phyloP scores from a whole-genome alignment of 1,140 invertebrate species.

The Metaphire vulgaris region DNA sequence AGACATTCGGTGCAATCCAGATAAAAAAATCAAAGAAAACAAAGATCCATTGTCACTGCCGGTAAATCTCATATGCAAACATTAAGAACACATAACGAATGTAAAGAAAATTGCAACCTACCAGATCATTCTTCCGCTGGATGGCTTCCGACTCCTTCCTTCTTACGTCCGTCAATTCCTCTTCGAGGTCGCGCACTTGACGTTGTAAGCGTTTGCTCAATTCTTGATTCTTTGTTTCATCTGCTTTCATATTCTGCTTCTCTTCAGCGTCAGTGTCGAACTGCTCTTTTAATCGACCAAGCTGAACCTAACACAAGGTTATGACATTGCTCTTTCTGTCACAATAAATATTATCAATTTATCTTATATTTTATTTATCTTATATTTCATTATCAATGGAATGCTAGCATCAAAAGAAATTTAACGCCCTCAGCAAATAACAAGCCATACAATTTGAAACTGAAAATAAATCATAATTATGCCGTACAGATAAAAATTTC shows the following conservation, averaged over 20 bases:
- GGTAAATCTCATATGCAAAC: too few relatives aligned
- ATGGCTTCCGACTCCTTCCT: slow-evolving; percentile 66
- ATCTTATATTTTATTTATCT: slow-evolving; percentile 16
- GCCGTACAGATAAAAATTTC: too few relatives aligned
- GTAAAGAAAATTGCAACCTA: too few relatives aligned
- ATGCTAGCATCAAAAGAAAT: too few relatives aligned
- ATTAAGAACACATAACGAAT: too few relatives aligned
- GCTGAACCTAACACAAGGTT: slow-evolving; percentile 63
- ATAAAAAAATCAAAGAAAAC: too few relatives aligned
- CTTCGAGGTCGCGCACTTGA: slow-evolving; percentile 63
- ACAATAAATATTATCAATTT: slow-evolving; percentile 8
- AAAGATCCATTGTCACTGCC: too few relatives aligned
- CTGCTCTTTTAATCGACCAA: slow-evolving; percentile 71
- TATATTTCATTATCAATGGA: too few relatives aligned
- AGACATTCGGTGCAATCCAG: too few relatives aligned
- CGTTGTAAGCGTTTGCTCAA: slow-evolving; percentile 66
- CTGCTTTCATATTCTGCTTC: slow-evolving; percentile 61
- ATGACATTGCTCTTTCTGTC: slow-evolving; percentile 15
- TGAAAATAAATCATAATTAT: too few relatives aligned
- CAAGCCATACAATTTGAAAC: too few relatives aligned
- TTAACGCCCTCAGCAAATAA: too few relatives aligned
- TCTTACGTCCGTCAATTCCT: slow-evolving; percentile 62
- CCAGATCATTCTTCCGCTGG: slow-evolving; percentile 56
- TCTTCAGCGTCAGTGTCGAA: slow-evolving; percentile 72
- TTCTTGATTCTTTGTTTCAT: slow-evolving; percentile 71